Percentiles rank a stretch among this genome's conserved stretches.
Evolutionary conservation across 2,113 vertebrate genomes (phyloP).

Genomic region (Zootoca vivipara): DNA sequence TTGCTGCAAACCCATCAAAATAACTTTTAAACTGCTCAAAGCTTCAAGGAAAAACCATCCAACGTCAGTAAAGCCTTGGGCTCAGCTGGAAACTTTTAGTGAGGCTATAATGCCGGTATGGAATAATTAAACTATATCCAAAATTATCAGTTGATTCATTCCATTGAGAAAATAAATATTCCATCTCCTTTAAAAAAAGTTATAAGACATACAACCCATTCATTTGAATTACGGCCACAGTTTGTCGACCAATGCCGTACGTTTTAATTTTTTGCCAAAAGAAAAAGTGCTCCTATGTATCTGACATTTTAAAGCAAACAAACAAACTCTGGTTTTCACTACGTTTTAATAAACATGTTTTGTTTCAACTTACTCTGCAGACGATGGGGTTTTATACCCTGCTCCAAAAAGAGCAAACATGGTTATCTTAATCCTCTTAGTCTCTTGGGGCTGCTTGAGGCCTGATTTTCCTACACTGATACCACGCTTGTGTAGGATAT

Average conservation of each 20-base stretch:
- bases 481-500: background rate
- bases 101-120: background rate
- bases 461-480: background rate
- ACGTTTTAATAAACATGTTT: background rate
- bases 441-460: background rate
- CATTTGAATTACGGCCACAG: background rate
- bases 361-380: background rate
- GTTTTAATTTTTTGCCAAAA: background rate
- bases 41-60: background rate
- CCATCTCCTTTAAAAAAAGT: background rate
- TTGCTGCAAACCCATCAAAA: background rate
- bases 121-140: conserved; percentile 13
- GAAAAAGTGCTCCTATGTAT: background rate
- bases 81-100: background rate
- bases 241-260: background rate
- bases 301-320: background rate
- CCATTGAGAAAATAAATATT: background rate
- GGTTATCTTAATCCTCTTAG: background rate
- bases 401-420: background rate
- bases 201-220: background rate
- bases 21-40: background rate
- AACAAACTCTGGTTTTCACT: background rate
- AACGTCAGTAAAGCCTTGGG: background rate
- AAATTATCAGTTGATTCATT: conserved; percentile 1
- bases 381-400: background rate